Conservation (phyloP, 2,797 vertebrate genomes). For the Carduelis carduelis region DNA sequence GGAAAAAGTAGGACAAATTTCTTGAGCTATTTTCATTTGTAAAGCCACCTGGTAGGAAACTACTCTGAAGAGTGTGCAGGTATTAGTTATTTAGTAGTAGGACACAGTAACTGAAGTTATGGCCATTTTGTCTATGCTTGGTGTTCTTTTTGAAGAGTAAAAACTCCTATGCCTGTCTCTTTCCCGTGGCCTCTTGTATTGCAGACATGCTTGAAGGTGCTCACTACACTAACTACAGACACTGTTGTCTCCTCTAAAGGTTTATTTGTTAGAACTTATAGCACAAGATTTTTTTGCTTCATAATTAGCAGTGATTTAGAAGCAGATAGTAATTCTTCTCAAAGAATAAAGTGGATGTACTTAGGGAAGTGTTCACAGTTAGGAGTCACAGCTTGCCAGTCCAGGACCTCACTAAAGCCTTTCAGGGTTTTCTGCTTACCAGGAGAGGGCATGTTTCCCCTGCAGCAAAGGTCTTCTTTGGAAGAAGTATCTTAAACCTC, state of each 20-base stretch:
- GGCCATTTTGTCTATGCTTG: not conserved
- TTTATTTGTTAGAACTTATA: not conserved
- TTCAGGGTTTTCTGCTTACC: not conserved
- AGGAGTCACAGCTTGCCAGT: not conserved
- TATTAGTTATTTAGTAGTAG: not conserved
- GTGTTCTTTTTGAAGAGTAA: not conserved
- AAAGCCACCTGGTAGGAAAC: not conserved
- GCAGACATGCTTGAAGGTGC: not conserved
- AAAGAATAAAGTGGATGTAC: not conserved
- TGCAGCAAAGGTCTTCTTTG: not conserved
- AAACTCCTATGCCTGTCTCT: not conserved
- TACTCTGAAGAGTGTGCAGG: not conserved
- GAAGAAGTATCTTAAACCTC: not conserved
- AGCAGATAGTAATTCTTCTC: not conserved
- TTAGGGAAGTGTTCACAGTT: not conserved
- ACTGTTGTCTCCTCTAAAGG: not conserved
- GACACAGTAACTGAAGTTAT: not conserved
- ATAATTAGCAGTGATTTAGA: not conserved
- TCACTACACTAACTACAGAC: not conserved
- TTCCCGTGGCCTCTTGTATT: not conserved
- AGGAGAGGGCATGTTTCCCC: constrained; percentile 27
- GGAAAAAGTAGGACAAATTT: not conserved
- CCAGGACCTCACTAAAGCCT: not conserved
- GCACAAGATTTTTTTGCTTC: not conserved
- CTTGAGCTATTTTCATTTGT: not conserved